Base-by-base conservation (phyloP, 2,113 vertebrate genomes). In the Dromaius novaehollandiae region DNA sequence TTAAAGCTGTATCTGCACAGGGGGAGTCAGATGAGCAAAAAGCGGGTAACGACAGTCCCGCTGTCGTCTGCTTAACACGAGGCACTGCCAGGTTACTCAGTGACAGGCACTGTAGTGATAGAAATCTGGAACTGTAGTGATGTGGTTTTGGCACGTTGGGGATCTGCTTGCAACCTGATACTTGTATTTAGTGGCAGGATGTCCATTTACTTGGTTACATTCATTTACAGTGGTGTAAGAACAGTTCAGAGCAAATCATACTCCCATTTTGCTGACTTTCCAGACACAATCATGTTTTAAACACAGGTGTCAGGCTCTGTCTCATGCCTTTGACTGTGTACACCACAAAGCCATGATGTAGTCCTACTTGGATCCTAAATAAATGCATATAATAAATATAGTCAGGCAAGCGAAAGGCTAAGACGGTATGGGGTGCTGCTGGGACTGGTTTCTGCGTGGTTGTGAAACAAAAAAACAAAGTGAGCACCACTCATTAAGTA, bases 161-260 rank as follows among this genome's bases (percentile, higher is more conserved):
- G 81, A 86, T 91, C 91, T 95, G 89, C 40, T 91, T 96, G 87
- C 79, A 90, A 86, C 93, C 16, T 95, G 78, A 95, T 79, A 63
- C 78, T 79, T 82, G 70, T 60, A 66, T 91, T 92, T 89, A 94
- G 95, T 86, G 79, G 68, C 68, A 88, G 38, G 40, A 60, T 94
- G 95, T 95, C 89, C 88, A 70, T 78, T 94, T 94, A 82, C 55
- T 80, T 83, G 64, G 71, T 58, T 88, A n/a, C 79, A 94, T 70
- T 86, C 86, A 85, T 88, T 95, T 86, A 91, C 79, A 86, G 0
- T 40, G 25, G 21, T 81, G 71, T 86, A 89, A 83, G 82, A 96
- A 93, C 83, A 95, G 76, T 53, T 89, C 55, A 88, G 50, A 91
- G 80, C 40, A 76, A 53, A 58, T 80, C 42, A 82, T 64, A 79